Conservation (phyloP, 2,113 vertebrate species). For the Catagonus wagneri region DNA sequence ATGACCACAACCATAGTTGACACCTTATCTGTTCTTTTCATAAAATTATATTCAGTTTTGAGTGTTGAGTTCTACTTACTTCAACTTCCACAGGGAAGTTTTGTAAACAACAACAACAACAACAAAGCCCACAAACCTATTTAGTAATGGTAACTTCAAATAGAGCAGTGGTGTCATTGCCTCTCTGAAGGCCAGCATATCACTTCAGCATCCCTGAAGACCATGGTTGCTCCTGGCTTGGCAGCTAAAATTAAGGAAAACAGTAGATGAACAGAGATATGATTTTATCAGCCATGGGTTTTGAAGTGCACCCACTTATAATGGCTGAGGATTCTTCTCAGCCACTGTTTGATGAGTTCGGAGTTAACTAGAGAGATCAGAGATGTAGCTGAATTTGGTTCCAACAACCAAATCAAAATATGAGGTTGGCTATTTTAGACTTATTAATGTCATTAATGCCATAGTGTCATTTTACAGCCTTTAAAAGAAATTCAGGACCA, state of each 20-base stretch:
- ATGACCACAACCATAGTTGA: background rate
- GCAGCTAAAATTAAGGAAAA: background rate
- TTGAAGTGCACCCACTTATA: background rate
- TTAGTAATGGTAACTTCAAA: background rate
- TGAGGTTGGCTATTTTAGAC: background rate
- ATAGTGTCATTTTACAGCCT: background rate
- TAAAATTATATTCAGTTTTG: background rate
- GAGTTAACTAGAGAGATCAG: background rate
- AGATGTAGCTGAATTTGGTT: background rate
- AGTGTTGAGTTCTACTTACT: background rate
- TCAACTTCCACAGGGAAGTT: background rate
- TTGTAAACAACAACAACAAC: conserved; percentile 16
- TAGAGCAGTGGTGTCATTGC: background rate
- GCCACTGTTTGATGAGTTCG: conserved; percentile 4
- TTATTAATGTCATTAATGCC: background rate
- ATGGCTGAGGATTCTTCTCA: background rate
- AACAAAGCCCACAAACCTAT: background rate
- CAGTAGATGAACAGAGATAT: background rate
- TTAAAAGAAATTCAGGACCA: background rate
- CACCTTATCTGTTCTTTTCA: background rate
- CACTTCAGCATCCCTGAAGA: background rate
- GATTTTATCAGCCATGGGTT: background rate
- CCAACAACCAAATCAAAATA: conserved; percentile 16
- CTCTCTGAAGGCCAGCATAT: background rate
- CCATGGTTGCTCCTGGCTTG: background rate